These are phyloP conservation scores for Trichosurus vulpecula DNA, from an alignment of 2,797 vertebrate species.

Conservation along the genomic window DNA sequence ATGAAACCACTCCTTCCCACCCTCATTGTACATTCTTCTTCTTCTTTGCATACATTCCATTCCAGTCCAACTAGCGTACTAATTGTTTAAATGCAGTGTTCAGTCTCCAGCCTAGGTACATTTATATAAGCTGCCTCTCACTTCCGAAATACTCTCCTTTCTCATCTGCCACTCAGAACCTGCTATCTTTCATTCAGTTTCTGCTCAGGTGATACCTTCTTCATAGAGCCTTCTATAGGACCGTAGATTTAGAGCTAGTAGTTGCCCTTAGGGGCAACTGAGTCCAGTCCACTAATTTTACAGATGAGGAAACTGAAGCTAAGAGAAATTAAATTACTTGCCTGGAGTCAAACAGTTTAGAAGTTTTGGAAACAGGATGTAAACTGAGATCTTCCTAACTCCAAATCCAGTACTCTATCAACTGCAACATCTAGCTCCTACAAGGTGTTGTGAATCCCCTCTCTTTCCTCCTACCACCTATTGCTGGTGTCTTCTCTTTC, in stretches of 20 bases:
- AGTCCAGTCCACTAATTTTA: background rate
- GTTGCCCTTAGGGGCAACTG: background rate
- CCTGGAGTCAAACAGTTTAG: background rate
- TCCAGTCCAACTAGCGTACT: background rate
- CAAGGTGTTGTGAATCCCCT: background rate
- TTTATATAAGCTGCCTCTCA: background rate
- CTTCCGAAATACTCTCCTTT: background rate
- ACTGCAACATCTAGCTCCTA: background rate
- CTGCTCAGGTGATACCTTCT: background rate
- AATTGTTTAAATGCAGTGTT: background rate
- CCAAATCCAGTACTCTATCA: background rate
- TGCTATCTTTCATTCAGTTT: background rate
- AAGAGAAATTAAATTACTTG: background rate
- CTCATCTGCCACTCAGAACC: background rate
- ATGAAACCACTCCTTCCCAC: background rate
- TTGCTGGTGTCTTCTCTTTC: background rate
- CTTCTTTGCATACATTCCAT: background rate
- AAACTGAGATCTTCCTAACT: background rate
- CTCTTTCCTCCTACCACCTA: background rate
- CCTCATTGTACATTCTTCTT: background rate
- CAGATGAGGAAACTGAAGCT: background rate
- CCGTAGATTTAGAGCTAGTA: background rate
- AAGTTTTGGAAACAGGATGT: background rate
- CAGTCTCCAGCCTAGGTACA: background rate
- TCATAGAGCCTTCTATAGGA: background rate